Conservation (phyloP, 2,797 vertebrate genomes). For the Crenuchus spilurus region DNA sequence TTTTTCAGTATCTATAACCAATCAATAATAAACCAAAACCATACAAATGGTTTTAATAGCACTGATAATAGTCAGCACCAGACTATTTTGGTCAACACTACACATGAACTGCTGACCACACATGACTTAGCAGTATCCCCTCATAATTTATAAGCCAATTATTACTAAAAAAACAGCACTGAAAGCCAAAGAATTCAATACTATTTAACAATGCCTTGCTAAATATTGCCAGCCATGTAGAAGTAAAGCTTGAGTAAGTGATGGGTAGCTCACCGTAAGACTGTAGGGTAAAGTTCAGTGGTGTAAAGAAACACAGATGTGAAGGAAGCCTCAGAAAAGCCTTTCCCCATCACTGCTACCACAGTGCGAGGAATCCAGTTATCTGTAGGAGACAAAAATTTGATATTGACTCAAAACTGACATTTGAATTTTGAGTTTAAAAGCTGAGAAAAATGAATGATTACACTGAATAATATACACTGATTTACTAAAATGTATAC, state of each 20-base stretch:
- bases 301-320: slow-evolving; percentile 81
- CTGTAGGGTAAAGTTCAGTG: slow-evolving; percentile 85
- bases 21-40: too few species aligned
- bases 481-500: too few species aligned
- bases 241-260: background rate
- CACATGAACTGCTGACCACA: background rate
- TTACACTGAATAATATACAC: too few species aligned
- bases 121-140: background rate
- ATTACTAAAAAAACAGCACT: background rate
- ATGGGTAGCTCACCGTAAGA: slow-evolving; percentile 78
- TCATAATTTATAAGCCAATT: background rate
- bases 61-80: too few species aligned
- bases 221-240: background rate
- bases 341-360: slow-evolving; percentile 79
- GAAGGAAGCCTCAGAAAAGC: slow-evolving; percentile 82
- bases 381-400: slow-evolving; percentile 63
- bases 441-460: too few species aligned
- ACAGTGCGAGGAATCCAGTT: slow-evolving; percentile 59
- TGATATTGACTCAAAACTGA: too few species aligned
- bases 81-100: too few species aligned
- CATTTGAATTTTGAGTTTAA: too few species aligned
- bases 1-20: too few species aligned
- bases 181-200: background rate
- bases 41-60: background rate
- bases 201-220: background rate